phyloP scores from a whole-genome alignment of 2,797 vertebrate genomes.

The Odontamblyopus rebecca region DNA sequence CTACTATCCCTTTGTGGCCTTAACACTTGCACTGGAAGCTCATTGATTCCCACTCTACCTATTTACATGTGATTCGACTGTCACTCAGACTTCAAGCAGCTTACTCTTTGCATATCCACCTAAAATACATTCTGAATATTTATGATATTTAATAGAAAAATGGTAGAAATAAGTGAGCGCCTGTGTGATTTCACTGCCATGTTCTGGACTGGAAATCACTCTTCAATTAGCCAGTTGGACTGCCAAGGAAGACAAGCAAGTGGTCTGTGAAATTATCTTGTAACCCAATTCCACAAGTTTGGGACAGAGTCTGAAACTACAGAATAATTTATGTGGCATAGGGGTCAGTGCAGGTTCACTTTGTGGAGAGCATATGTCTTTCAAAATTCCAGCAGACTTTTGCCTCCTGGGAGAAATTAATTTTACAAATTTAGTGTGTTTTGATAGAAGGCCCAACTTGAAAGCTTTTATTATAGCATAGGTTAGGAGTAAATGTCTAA shows the following conservation, averaged over 20 bases:
- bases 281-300: constrained; percentile 86
- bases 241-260: constrained; percentile 86
- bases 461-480: not conserved
- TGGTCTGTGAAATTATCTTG: constrained; percentile 86
- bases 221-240: constrained; percentile 86
- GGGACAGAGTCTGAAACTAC: constrained; percentile 81
- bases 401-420: constrained; percentile 28
- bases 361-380: constrained; percentile 72
- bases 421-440: constrained; percentile 7
- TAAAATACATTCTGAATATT: constrained; percentile 35
- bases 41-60: constrained; percentile 25
- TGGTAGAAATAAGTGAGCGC: constrained; percentile 39
- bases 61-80: constrained; percentile 50
- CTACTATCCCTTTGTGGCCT: not conserved
- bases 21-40: constrained; percentile 15
- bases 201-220: constrained; percentile 80
- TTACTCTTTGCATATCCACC: constrained; percentile 30
- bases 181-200: constrained; percentile 76
- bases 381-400: constrained; percentile 16
- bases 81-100: constrained; percentile 37
- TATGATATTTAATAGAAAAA: constrained; percentile 25
- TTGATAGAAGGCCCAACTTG: not conserved
- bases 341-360: constrained; percentile 77
- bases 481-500: not conserved
- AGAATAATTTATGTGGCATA: constrained; percentile 81